Base-by-base conservation (phyloP, 1,140 invertebrate species). In the Pentalonia nigronervosa region DNA sequence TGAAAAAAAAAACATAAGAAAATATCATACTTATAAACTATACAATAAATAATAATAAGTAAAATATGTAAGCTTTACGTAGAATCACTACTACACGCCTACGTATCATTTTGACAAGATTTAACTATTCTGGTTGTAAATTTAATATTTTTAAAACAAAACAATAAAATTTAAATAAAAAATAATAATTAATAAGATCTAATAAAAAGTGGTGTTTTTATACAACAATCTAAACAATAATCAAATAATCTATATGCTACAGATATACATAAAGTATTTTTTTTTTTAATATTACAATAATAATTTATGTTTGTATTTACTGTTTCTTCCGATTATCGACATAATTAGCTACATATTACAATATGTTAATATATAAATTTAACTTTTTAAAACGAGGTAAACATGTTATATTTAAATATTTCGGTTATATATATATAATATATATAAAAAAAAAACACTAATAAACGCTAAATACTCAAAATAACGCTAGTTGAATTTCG, bases 391-490 rank as follows among this genome's bases (percentile, higher is more conserved):
- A 92, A 92, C 25, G 67, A 92, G 91, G 91, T 92, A 92, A 76
- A 92, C 67, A 48, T 83, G 91, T 92, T 91, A 67, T 36, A 47
- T 50, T 25, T 47, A 47, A 91, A 67, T 76, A 47, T n/a, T 67
- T 76, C 14, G 17, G 47, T 91, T 47, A 25, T 90, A 56, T 56
- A 56, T 56, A 20, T 88, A 88, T 34, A n/a, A 53, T 88, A 88
- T 50, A 87, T 11, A 48, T 48, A 56, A 25, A 60, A 50, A 83
- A 36, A 60, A 50, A 83, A 48, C 34, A 83, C 45, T 92, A 84
- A 91, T 91, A 23, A 92, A 92, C 34, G 1, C 81, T 92, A 92
- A 91, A 34, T 91, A 91, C 41, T 91, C n/a, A 83, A 92, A 92
- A 92, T 92, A 92, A 92, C 76, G 7, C 91, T 92, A 91, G n/a